These are phyloP conservation scores for Drosophila gaucha DNA, from an alignment of 2,888 invertebrate genomes.

Conservation along the genomic window DNA sequence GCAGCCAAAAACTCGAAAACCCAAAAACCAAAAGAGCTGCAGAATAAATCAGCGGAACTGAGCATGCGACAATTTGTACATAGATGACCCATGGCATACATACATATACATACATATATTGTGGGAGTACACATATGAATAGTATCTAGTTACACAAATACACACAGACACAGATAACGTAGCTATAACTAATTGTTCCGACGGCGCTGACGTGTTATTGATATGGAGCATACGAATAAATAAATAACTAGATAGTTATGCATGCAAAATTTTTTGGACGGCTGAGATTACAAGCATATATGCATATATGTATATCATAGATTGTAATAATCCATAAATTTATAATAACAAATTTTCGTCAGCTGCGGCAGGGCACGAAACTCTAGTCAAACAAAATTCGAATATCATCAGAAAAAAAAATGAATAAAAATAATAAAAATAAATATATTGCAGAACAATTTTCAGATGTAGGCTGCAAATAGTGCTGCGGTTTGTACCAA, in stretches of 20 bases:
- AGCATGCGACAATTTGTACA: constrained; percentile 67
- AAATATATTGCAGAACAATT: constrained; percentile 43
- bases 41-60: constrained; percentile 61
- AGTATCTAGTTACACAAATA: constrained; percentile 25
- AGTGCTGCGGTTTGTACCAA: constrained; percentile 22
- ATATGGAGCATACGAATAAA: constrained; percentile 35
- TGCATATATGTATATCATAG: constrained; percentile 43
- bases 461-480: constrained; percentile 41
- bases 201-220: constrained; percentile 50
- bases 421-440: constrained; percentile 2
- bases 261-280: constrained; percentile 26
- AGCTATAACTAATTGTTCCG: constrained; percentile 45
- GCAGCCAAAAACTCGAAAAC: constrained; percentile 28
- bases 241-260: constrained; percentile 49
- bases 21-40: constrained; percentile 44
- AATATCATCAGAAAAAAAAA: constrained; percentile 15
- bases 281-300: constrained; percentile 49
- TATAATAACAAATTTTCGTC: constrained; percentile 43
- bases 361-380: constrained; percentile 41
- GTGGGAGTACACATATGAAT: constrained; percentile 27
- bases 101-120: no score
- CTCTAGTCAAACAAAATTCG: constrained; percentile 33
- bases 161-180: constrained; percentile 18
- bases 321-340: constrained; percentile 52
- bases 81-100: constrained; percentile 32